Percentiles rank a stretch among this genome's conserved stretches.
These are phyloP conservation scores for Thomomys bottae DNA, from an alignment of 2,113 vertebrate species.

Conservation along the genomic window DNA sequence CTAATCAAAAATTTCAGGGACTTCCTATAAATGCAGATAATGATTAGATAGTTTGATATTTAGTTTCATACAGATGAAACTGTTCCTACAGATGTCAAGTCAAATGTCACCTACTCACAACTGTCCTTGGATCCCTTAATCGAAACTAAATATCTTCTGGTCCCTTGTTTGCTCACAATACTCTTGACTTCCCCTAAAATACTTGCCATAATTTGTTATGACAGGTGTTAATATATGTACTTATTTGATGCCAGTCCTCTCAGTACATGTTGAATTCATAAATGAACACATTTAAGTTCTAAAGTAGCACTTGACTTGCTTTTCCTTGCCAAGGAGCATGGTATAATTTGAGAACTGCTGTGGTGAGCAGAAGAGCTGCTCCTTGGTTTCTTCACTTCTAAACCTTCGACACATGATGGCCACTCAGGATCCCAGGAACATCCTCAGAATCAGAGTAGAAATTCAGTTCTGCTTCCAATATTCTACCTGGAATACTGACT, in stretches of 20 bases:
- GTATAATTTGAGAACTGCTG: neutral
- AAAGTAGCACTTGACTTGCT: conserved; percentile 9
- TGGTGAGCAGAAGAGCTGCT: neutral
- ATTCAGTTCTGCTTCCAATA: neutral
- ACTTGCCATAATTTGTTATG: conserved; percentile 6
- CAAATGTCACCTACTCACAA: conserved; percentile 20
- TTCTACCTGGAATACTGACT: neutral
- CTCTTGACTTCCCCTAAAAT: neutral
- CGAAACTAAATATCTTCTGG: neutral
- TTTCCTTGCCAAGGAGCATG: neutral
- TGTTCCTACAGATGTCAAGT: neutral
- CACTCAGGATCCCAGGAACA: neutral
- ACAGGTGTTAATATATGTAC: neutral
- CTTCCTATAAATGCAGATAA: conserved; percentile 2
- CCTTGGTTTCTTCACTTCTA: conserved; percentile 6
- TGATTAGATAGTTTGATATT: conserved; percentile 21
- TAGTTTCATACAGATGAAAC: neutral
- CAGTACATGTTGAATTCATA: neutral
- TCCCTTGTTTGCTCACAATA: neutral
- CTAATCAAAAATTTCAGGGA: conserved; percentile 1
- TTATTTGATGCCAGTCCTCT: conserved; percentile 14
- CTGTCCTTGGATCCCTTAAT: neutral
- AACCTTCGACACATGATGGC: neutral
- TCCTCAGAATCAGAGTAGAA: neutral
- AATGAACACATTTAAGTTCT: conserved; percentile 10